Conservation (phyloP, 1,140 invertebrate species). For the Bursaphelenchus mucronatus region DNA sequence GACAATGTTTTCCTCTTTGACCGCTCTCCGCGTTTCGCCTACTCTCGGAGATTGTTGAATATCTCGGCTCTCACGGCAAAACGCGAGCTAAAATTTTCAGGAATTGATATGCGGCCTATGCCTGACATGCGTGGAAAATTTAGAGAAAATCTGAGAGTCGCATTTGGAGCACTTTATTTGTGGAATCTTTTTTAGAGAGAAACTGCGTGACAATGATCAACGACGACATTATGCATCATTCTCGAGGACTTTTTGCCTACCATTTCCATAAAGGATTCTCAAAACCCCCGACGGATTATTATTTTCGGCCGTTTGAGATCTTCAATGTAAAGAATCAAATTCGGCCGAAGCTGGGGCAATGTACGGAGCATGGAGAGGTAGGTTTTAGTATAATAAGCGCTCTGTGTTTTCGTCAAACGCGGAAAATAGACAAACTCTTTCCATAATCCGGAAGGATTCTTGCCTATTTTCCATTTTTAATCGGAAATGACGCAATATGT, state of each 20-base stretch:
- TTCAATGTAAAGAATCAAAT: constrained; percentile 29
- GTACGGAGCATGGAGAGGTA: constrained; percentile 30
- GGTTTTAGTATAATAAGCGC: not conserved
- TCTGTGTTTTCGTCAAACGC: too few species aligned
- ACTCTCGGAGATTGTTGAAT: not conserved
- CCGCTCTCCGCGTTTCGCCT: not conserved
- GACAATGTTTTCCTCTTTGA: too few species aligned
- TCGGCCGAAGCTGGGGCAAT: constrained; percentile 16
- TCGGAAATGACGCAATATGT: constrained; percentile 5
- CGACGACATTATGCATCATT: constrained; percentile 42
- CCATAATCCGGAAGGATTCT: too few species aligned
- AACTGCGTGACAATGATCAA: constrained; percentile 47
- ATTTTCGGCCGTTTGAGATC: constrained; percentile 37
- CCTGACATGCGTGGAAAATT: too few species aligned
- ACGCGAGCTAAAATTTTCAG: too few species aligned
- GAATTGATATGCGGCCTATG: too few species aligned
- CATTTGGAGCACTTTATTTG: too few species aligned
- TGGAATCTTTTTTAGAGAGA: constrained; percentile 31
- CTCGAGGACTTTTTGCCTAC: constrained; percentile 50
- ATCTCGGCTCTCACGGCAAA: too few species aligned
- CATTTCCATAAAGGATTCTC: constrained; percentile 35
- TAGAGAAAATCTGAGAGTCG: too few species aligned
- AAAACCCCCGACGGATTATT: constrained; percentile 48
- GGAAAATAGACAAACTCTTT: too few species aligned
- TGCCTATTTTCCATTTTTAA: not conserved